Conservation (phyloP, 2,113 vertebrate genomes). For the Lophura nycthemera region DNA sequence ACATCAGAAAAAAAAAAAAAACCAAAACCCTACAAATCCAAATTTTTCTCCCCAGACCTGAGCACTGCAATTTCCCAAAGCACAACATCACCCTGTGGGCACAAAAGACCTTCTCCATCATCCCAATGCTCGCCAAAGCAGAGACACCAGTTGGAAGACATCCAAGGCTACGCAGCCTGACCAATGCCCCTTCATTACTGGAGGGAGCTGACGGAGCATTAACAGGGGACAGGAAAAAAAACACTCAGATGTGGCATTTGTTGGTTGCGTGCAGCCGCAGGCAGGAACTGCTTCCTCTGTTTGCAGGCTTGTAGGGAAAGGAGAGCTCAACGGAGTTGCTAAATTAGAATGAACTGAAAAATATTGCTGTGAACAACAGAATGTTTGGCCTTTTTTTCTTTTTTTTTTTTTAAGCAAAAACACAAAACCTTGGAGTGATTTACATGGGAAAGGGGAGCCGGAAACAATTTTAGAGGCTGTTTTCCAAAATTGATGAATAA, state of each 20-base stretch:
- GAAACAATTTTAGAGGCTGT: slow-evolving; percentile 68
- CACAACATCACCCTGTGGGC: not conserved
- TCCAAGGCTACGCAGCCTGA: not conserved
- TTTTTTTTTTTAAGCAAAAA: not conserved
- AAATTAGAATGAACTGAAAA: slow-evolving; percentile 70
- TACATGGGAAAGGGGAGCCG: slow-evolving; percentile 77
- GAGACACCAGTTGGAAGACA: not conserved
- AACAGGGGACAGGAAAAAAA: slow-evolving; percentile 77
- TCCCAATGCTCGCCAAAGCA: not conserved
- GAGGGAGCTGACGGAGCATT: slow-evolving; percentile 60
- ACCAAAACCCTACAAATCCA: not conserved
- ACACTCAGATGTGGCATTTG: slow-evolving; percentile 47
- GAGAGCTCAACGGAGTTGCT: slow-evolving; percentile 67
- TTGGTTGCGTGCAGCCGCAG: slow-evolving; percentile 68
- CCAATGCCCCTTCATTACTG: not conserved
- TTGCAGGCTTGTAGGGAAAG: slow-evolving; percentile 46
- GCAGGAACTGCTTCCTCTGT: slow-evolving; percentile 79
- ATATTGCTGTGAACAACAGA: slow-evolving; percentile 34
- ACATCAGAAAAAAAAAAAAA: not conserved
- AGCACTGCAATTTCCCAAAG: not conserved
- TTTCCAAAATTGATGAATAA: slow-evolving; percentile 73
- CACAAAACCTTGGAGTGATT: slow-evolving; percentile 54
- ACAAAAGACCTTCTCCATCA: not conserved
- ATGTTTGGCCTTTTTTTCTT: slow-evolving; percentile 2
- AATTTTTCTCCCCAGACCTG: rapidly evolving